Conservation (phyloP, 1,140 invertebrate species). For the Lethrus apterus region DNA sequence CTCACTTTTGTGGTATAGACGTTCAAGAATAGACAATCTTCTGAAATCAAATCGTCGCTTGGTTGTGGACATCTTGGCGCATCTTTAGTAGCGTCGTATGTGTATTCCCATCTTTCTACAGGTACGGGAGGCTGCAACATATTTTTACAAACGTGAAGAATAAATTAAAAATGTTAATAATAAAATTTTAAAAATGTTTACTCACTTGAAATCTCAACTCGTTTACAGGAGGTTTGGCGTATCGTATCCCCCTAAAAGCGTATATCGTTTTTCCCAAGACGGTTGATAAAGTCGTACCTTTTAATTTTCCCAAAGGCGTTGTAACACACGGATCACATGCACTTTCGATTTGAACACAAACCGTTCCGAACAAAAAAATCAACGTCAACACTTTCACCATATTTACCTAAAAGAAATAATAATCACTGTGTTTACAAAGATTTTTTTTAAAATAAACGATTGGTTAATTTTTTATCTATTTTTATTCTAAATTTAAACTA, state of each 20-base stretch:
- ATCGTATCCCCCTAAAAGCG: slow-evolving; percentile 59
- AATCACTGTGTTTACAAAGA: too few species aligned
- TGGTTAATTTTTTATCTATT: too few species aligned
- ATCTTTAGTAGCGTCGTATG: slow-evolving; percentile 52
- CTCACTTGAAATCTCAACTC: slow-evolving; percentile 51
- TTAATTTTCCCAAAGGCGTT: slow-evolving; percentile 39
- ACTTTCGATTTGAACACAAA: background rate
- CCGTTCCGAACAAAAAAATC: too few species aligned
- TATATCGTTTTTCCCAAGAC: slow-evolving; percentile 40
- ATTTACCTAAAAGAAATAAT: too few species aligned
- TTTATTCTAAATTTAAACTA: too few species aligned
- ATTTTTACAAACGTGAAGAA: background rate
- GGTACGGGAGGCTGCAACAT: slow-evolving; percentile 41
- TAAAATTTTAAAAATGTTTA: too few species aligned
- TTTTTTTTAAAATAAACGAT: too few species aligned
- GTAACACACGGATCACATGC: background rate
- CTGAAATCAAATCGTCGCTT: slow-evolving; percentile 47
- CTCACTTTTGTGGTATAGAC: slow-evolving; percentile 50
- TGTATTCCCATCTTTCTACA: slow-evolving; percentile 47
- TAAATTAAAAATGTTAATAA: background rate
- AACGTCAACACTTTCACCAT: too few species aligned
- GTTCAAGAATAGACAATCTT: slow-evolving; percentile 65
- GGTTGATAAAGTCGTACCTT: slow-evolving; percentile 39
- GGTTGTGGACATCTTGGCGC: slow-evolving; percentile 46
- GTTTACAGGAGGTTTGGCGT: slow-evolving; percentile 54